Percentiles rank a stretch among this genome's conserved stretches.
These are phyloP conservation scores for Yponomeuta cagnagella DNA, from an alignment of 2,888 invertebrate species.

Conservation along the genomic window DNA sequence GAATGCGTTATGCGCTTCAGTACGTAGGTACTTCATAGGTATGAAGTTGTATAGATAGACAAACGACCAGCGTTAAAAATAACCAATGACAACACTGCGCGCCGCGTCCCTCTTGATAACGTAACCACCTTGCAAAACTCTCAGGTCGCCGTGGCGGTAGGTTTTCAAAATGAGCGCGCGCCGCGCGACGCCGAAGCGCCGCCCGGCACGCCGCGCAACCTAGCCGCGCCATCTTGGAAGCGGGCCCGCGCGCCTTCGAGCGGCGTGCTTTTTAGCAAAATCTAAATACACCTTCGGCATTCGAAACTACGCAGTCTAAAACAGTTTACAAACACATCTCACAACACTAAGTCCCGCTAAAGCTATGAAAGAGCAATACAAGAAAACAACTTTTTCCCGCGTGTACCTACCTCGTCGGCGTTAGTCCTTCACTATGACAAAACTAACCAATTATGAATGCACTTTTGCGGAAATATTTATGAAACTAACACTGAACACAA, in stretches of 20 bases:
- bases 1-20: conserved; percentile 52
- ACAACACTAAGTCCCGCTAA: not conserved
- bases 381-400: conserved; percentile 54
- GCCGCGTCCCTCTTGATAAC: conserved; percentile 47
- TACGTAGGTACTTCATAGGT: conserved; percentile 23
- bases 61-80: conserved; percentile 59
- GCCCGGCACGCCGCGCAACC: conserved; percentile 59
- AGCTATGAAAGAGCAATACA: conserved; percentile 17
- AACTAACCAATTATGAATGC: conserved; percentile 28
- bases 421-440: conserved; percentile 22
- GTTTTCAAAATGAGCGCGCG: conserved; percentile 50
- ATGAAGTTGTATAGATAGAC: not conserved
- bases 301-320: not conserved
- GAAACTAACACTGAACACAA: not conserved
- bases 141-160: conserved; percentile 23
- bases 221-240: conserved; percentile 61
- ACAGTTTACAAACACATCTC: conserved; percentile 4
- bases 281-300: not conserved
- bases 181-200: conserved; percentile 38
- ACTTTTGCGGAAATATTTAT: conserved; percentile 37
- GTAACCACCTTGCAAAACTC: conserved; percentile 64
- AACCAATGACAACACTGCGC: conserved; percentile 63
- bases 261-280: conserved; percentile 48
- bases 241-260: conserved; percentile 45
- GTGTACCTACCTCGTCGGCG: conserved; percentile 46